A percentile compares a stretch with the other conserved stretches of the same genome.
These are phyloP conservation scores for Anoura caudifer DNA, from an alignment of 2,113 vertebrate genomes.

Conservation along the genomic window DNA sequence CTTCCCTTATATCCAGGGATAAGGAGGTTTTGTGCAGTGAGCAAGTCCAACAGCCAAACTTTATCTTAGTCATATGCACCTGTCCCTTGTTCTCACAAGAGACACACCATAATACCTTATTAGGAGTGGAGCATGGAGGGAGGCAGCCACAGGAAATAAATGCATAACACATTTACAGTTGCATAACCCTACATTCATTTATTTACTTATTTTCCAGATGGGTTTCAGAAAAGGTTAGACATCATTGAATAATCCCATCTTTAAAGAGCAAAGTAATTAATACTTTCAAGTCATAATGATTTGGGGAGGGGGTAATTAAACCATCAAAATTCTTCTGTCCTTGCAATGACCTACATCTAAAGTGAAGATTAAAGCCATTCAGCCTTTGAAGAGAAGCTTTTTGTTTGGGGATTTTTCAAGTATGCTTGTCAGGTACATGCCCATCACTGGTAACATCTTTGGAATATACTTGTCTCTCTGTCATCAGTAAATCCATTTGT, in stretches of 20 bases:
- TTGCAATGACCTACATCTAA: slow-evolving; percentile 48
- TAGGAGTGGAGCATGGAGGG: background rate
- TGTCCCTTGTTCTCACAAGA: too few species aligned
- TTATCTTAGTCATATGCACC: background rate
- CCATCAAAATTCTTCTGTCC: slow-evolving; percentile 41
- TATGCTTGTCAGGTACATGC: slow-evolving; percentile 58
- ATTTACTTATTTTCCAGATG: background rate
- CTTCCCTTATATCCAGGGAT: background rate
- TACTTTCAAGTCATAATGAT: background rate
- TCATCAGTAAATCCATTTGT: slow-evolving; percentile 56
- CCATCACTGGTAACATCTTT: slow-evolving; percentile 59
- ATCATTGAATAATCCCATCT: background rate
- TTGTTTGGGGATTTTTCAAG: slow-evolving; percentile 55
- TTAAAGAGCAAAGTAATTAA: background rate
- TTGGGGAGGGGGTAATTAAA: background rate
- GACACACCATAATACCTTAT: background rate
- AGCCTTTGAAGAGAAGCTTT: slow-evolving; percentile 37
- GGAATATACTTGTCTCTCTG: slow-evolving; percentile 63
- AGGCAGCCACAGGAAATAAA: background rate
- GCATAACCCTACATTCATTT: background rate
- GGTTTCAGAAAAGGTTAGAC: background rate
- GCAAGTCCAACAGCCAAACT: background rate
- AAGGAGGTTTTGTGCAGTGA: background rate
- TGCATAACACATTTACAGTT: background rate
- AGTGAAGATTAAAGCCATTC: slow-evolving; percentile 40